Conservation (phyloP, 2,888 invertebrate species). For the Eupeodes latifasciatus region DNA sequence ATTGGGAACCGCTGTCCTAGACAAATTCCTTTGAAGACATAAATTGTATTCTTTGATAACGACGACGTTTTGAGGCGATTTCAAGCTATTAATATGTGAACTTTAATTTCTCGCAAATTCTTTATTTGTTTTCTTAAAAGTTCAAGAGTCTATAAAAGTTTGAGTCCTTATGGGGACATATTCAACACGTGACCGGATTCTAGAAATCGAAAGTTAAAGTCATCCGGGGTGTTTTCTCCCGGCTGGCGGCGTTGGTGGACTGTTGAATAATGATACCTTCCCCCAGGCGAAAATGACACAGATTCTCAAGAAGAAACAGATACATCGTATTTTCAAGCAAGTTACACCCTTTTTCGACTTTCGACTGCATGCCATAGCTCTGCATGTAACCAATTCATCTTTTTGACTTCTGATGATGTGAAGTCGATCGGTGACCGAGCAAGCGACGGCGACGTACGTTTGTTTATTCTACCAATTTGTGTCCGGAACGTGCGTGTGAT, state of each 20-base stretch:
- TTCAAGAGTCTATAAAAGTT: constrained; percentile 11
- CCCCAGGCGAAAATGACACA: constrained; percentile 45
- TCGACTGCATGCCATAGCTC: background rate
- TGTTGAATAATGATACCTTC: constrained; percentile 50
- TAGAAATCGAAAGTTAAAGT: constrained; percentile 27
- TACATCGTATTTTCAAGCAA: constrained; percentile 6
- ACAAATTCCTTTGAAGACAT: too few species aligned
- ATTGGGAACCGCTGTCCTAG: too few species aligned
- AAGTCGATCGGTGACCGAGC: background rate
- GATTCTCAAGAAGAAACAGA: constrained; percentile 40
- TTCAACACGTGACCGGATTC: constrained; percentile 69
- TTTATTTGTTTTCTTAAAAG: constrained; percentile 19
- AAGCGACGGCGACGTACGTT: constrained; percentile 16
- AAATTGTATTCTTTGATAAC: too few species aligned
- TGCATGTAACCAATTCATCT: constrained; percentile 37
- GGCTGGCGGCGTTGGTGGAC: background rate
- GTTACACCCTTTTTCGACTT: constrained; percentile 8
- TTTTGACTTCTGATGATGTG: constrained; percentile 10
- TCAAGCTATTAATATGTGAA: background rate
- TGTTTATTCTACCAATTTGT: constrained; percentile 74
- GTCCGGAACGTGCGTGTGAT: constrained; percentile 41
- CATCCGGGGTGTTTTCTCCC: constrained; percentile 60
- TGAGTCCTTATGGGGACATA: background rate
- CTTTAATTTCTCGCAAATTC: constrained; percentile 38
- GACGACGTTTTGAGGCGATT: too few species aligned